phyloP scores from a whole-genome alignment of 2,888 invertebrate genomes.

The Clusia tigrina region DNA sequence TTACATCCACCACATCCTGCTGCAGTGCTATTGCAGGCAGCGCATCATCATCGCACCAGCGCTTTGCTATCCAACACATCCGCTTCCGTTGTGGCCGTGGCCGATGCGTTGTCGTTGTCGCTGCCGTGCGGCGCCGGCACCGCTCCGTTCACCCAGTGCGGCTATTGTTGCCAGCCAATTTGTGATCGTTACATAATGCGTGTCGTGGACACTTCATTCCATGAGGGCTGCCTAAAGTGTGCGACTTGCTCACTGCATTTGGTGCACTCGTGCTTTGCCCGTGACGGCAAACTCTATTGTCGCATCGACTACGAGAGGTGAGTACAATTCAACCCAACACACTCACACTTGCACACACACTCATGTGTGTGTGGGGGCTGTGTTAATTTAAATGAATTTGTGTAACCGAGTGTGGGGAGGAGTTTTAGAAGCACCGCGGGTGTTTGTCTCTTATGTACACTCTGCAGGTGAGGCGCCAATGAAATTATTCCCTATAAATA shows the following conservation, averaged over 20 bases:
- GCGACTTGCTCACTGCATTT: conserved; percentile 75
- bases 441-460: too few species aligned
- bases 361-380: too few species aligned
- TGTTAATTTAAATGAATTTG: too few species aligned
- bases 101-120: background rate
- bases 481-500: too few species aligned
- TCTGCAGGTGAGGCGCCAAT: too few species aligned
- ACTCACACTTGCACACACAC: conserved; percentile 3
- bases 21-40: background rate
- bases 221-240: conserved; percentile 80
- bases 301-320: conserved; percentile 82
- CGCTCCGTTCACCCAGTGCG: conserved; percentile 66
- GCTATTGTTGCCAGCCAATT: conserved; percentile 76
- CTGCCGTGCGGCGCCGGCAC: conserved; percentile 22
- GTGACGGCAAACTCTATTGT: conserved; percentile 79
- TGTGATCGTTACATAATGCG: conserved; percentile 79
- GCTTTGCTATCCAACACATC: conserved; percentile 28
- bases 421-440: too few species aligned
- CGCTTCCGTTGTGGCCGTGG: conserved; percentile 16
- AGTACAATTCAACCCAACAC: conserved; percentile 48
- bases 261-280: conserved; percentile 77
- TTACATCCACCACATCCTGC: conserved; percentile 18
- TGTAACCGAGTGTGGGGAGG: too few species aligned
- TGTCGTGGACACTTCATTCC: conserved; percentile 78
- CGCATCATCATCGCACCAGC: background rate